Percentiles rank a stretch among this genome's conserved stretches.
Evolutionary conservation across 2,888 invertebrate species (phyloP).

Genomic region (Chironomus tentans): DNA sequence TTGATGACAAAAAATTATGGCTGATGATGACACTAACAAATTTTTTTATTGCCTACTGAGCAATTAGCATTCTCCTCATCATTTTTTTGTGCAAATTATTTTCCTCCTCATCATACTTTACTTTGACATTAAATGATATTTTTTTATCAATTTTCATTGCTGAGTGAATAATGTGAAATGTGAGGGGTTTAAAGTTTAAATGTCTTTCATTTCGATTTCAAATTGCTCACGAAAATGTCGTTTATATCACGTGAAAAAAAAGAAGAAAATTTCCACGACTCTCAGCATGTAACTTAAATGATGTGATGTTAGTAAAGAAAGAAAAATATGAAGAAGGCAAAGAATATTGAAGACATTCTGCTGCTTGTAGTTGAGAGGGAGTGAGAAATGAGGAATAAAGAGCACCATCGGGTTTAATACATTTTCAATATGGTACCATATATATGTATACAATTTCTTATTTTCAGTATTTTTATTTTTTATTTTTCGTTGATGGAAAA

Average conservation of each 20-base stretch:
- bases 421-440: background rate
- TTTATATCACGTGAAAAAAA: background rate
- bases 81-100: background rate
- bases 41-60: slow-evolving; percentile 4
- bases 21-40: slow-evolving; percentile 1
- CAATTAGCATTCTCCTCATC: slow-evolving; percentile 6
- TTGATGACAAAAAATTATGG: background rate
- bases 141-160: background rate
- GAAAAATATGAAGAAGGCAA: too few species aligned
- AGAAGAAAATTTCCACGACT: background rate
- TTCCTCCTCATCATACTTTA: too few species aligned
- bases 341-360: too few species aligned
- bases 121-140: too few species aligned
- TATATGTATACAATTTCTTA: background rate
- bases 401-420: background rate
- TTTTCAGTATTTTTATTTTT: background rate
- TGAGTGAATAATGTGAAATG: background rate
- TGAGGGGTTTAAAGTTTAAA: background rate
- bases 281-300: too few species aligned
- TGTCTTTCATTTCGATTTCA: background rate
- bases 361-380: too few species aligned
- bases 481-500: background rate
- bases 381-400: too few species aligned
- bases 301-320: too few species aligned
- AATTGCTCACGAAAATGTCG: slow-evolving; percentile 1